Evolutionary conservation across 2,888 invertebrate species (phyloP).

Genomic region (Morinoia aosen): DNA sequence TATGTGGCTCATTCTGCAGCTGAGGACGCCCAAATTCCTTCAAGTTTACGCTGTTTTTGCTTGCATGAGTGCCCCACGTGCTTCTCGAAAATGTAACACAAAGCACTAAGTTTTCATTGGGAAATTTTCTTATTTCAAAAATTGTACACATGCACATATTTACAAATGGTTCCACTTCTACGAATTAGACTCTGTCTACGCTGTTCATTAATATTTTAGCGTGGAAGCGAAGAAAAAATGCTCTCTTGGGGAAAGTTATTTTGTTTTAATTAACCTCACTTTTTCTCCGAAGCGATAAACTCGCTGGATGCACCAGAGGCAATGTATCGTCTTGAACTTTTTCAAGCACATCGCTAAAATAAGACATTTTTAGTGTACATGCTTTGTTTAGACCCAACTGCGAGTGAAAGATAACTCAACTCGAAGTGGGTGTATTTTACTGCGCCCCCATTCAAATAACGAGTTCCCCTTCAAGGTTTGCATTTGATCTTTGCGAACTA

Average conservation of each 20-base stretch:
- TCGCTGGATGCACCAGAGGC: no score
- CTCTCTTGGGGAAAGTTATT: background rate
- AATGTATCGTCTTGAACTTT: no score
- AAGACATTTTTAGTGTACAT: no score
- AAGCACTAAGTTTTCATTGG: background rate
- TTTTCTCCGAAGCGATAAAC: no score
- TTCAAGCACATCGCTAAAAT: no score
- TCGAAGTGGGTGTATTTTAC: background rate
- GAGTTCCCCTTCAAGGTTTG: background rate
- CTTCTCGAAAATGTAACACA: background rate
- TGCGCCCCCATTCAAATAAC: background rate
- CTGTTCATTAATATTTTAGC: background rate
- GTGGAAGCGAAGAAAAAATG: background rate
- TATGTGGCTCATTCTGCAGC: no score
- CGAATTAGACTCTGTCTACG: background rate
- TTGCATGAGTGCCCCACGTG: background rate
- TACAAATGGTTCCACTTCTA: background rate
- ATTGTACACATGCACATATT: background rate
- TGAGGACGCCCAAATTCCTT: background rate
- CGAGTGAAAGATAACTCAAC: background rate
- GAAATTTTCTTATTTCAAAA: background rate
- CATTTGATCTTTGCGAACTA: background rate
- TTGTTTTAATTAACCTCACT: no score
- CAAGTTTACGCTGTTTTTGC: background rate
- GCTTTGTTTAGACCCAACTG: background rate